A percentile compares a stretch with the other conserved stretches of the same genome.
Conservation (phyloP, 2,888 invertebrate species). For the Caenorhabditis sinica region DNA sequence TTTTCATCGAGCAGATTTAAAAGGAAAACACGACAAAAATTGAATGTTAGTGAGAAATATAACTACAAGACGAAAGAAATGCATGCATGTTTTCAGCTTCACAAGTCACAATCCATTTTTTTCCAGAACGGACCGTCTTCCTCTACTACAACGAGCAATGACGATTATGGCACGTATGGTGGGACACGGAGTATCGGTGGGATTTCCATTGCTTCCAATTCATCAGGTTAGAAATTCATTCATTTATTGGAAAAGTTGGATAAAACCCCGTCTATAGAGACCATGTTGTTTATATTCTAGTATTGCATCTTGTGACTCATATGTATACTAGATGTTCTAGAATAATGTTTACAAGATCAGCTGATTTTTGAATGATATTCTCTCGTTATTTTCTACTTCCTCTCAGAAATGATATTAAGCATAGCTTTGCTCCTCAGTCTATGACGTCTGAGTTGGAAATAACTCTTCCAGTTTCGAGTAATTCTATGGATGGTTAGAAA, state of each 20-base stretch:
- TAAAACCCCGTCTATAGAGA: too few relatives aligned
- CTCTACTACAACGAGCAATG: constrained; percentile 18
- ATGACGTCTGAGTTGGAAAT: too few relatives aligned
- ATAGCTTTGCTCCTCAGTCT: too few relatives aligned
- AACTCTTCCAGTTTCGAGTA: not conserved
- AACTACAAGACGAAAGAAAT: not conserved
- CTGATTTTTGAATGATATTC: constrained; percentile 16
- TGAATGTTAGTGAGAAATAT: constrained; percentile 47
- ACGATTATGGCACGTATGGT: constrained; percentile 60
- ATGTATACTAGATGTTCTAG: too few relatives aligned
- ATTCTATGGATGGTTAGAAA: not conserved
- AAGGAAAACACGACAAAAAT: constrained; percentile 51
- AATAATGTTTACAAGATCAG: too few relatives aligned
- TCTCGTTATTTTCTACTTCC: constrained; percentile 20
- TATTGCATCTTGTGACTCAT: too few relatives aligned
- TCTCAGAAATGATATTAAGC: not conserved
- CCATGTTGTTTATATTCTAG: too few relatives aligned
- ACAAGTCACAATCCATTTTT: not conserved
- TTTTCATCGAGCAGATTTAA: constrained; percentile 71
- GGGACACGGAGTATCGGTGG: constrained; percentile 60
- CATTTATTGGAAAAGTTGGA: not conserved
- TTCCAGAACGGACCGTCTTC: constrained; percentile 60
- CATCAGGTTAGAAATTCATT: constrained; percentile 46
- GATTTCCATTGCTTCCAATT: constrained; percentile 57
- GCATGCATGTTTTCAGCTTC: constrained; percentile 6